Conservation (phyloP, 2,113 vertebrate genomes). For the Pica pica region DNA sequence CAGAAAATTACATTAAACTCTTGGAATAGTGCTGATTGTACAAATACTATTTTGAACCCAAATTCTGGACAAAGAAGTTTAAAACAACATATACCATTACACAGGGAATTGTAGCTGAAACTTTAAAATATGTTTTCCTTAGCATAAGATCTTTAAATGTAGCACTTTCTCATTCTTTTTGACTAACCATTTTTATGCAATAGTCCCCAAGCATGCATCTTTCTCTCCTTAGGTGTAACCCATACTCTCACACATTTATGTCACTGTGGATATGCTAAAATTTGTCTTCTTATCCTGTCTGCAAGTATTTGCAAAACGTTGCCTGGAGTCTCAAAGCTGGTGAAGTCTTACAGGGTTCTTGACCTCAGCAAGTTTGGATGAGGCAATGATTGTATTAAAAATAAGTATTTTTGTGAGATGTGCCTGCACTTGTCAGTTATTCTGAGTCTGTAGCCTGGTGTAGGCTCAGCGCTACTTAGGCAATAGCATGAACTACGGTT, state of each 20-base stretch:
- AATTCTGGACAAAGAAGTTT: neutral
- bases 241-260: neutral
- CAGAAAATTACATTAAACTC: neutral
- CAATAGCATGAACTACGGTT: neutral
- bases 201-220: neutral
- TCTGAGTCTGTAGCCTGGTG: neutral
- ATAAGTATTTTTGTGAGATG: rapidly evolving
- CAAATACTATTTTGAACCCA: neutral
- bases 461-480: neutral
- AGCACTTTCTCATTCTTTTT: neutral
- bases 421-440: neutral
- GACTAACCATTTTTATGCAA: neutral
- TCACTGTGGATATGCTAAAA: neutral
- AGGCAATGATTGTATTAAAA: neutral
- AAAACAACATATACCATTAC: neutral
- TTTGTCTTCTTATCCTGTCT: neutral
- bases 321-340: neutral
- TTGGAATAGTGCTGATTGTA: neutral
- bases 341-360: neutral
- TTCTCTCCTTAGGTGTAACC: neutral
- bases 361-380: neutral
- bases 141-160: neutral
- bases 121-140: neutral
- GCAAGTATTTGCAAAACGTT: neutral
- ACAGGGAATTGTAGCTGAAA: neutral